phyloP scores from a whole-genome alignment of 2,113 vertebrate species.

The Entelurus aequoreus region DNA sequence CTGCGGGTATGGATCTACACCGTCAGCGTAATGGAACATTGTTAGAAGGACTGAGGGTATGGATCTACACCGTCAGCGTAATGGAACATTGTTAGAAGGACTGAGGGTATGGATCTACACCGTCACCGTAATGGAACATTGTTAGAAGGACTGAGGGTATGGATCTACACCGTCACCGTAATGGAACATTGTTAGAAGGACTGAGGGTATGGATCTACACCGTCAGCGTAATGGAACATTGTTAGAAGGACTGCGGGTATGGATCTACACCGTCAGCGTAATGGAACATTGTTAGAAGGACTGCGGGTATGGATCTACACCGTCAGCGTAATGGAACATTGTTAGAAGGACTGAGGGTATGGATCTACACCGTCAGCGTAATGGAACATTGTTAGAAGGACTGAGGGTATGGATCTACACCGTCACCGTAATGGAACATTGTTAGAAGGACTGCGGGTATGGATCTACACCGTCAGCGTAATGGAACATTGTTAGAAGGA shows the following conservation, averaged over 20 bases:
- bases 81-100: conserved; percentile 5
- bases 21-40: conserved; percentile 12
- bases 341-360: conserved; percentile 4
- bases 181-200: conserved; percentile 5
- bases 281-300: conserved; percentile 5
- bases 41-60: conserved; percentile 4
- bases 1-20: conserved; percentile 7
- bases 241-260: conserved; percentile 3
- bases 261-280: conserved; percentile 12
- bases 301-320: conserved; percentile 7
- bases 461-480: conserved; percentile 12
- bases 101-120: conserved; percentile 8
- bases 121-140: conserved; percentile 13
- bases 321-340: conserved; percentile 12
- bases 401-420: conserved; percentile 8
- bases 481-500: conserved; percentile 5
- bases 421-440: conserved; percentile 13
- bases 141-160: conserved; percentile 4
- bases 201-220: conserved; percentile 8
- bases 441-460: conserved; percentile 3
- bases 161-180: conserved; percentile 12
- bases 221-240: conserved; percentile 12
- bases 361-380: conserved; percentile 12
- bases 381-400: conserved; percentile 5
- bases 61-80: conserved; percentile 12